These are phyloP conservation scores for Pelvicachromis taeniatus DNA, from an alignment of 2,113 vertebrate species.

Conservation along the genomic window DNA sequence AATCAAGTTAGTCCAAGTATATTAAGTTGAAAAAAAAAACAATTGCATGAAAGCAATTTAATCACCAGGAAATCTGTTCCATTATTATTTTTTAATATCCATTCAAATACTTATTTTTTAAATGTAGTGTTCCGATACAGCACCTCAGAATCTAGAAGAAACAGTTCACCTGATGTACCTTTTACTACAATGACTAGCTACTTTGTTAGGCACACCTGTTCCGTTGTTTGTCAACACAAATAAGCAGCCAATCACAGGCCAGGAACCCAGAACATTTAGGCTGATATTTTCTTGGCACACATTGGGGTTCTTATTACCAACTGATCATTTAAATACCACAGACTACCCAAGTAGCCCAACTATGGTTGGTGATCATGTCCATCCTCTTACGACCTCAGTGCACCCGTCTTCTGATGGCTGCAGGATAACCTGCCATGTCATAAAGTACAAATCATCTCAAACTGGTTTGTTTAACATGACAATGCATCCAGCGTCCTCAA, in stretches of 20 bases:
- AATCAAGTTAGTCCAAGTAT: neutral
- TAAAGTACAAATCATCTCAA: neutral
- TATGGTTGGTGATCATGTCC: accelerated
- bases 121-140: neutral
- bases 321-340: neutral
- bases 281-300: accelerated
- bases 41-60: neutral
- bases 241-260: neutral
- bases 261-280: neutral
- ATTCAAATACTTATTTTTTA: accelerated
- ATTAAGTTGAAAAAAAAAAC: neutral
- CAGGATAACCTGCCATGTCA: neutral
- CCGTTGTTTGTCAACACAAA: neutral
- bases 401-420: neutral
- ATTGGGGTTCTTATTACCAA: neutral
- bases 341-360: neutral
- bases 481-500: neutral
- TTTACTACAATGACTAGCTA: neutral
- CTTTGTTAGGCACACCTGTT: neutral
- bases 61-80: neutral
- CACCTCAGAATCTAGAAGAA: neutral
- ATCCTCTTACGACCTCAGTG: neutral
- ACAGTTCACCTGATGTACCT: neutral
- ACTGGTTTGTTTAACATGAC: neutral
- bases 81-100: neutral